Evolutionary conservation across 92 coral and sea anemone species (phyloP), one percentile per base, ranked within the genome.

Genomic region (Heteractis magnifica): DNA sequence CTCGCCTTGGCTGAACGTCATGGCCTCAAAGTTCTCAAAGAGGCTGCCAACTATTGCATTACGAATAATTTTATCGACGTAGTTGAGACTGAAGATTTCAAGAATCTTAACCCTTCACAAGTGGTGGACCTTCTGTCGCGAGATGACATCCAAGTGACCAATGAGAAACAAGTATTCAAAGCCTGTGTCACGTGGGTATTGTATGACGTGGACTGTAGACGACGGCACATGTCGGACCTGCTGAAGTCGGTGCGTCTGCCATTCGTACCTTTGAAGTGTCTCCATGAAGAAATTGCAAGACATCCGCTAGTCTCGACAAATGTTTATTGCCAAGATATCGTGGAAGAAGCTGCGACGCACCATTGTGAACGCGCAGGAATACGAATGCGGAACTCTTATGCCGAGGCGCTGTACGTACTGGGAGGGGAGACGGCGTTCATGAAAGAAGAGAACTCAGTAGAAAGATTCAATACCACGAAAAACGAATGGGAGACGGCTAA

Each of bases 391-490:
- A 59, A 86, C 76, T 94, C 97, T 0, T 97, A 95, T 51, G 97
- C 98, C 34, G 82, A 91, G 79, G 86, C 95, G 52, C 84, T 97
- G 48, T 97, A 92, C 78, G 87, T 94, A 14, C 83, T 97, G 52
- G 99, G 99, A 1, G 99, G 99, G 6, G 99, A 97, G 85, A 97
- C 93, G 9, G 92, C 99, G 15, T 97, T 97, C 82, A 97, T 97
- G 99, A 94, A 94, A 87, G 99, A 97, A 70, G 88, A 60, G 19
- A 97, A 91, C 74, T 90, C 94, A 10, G 90, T 97, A 73, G 99
- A 97, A 60, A 74, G 98, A 12, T 92, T 90, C 68, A 93, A 94
- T 79, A 89, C 92, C 20, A 88, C 94, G 51, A 87, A 77, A 4
- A 90, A 90, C 75, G 97, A 97, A 20, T 97, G 99, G 99, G 94